Percentiles rank a stretch among this genome's conserved stretches.
Conservation (phyloP, 2,113 vertebrate genomes). For the Tyrannus savana region DNA sequence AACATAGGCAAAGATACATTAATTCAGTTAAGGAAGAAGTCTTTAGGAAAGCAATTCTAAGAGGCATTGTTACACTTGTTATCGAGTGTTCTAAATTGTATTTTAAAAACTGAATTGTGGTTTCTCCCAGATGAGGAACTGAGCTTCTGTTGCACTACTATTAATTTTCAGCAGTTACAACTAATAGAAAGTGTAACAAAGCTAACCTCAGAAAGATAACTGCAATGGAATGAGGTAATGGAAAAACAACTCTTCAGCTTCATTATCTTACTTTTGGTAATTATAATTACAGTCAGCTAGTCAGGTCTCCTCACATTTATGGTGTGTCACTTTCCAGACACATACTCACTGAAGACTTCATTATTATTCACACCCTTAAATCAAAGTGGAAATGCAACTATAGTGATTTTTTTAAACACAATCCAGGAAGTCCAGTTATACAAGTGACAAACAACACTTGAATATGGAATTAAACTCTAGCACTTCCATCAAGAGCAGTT, state of each 20-base stretch:
- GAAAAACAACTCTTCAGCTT: slow-evolving; percentile 17
- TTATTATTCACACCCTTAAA: background rate
- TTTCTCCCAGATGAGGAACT: background rate
- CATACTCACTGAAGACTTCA: background rate
- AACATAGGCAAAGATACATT: background rate
- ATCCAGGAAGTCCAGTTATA: background rate
- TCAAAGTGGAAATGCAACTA: background rate
- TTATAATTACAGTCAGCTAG: slow-evolving; percentile 8
- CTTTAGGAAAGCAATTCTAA: slow-evolving; percentile 10
- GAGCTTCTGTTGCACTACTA: background rate
- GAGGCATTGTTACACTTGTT: background rate
- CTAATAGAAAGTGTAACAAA: background rate
- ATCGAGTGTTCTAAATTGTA: background rate
- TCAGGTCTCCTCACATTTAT: background rate
- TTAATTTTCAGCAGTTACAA: slow-evolving; percentile 20
- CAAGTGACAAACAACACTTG: background rate
- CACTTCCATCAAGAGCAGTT: background rate
- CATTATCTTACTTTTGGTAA: slow-evolving; percentile 29
- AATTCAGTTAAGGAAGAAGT: background rate
- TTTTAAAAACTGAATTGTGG: background rate
- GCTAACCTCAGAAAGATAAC: background rate
- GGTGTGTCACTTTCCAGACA: background rate
- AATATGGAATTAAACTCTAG: background rate
- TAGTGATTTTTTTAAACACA: background rate
- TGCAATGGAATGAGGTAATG: background rate